Conservation (phyloP, 2,888 invertebrate genomes). For the Phengaris alcon region DNA sequence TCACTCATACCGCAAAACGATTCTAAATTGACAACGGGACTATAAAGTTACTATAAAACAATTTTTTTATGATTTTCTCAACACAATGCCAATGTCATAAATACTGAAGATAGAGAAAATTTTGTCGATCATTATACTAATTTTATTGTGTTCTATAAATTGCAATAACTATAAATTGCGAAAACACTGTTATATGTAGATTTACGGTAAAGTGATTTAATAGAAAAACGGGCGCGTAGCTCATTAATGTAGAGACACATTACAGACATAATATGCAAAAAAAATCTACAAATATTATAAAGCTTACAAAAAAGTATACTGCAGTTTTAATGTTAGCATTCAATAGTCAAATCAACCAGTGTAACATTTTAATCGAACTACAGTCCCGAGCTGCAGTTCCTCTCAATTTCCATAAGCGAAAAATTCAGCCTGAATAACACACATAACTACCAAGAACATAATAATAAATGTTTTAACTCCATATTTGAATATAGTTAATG, state of each 20-base stretch:
- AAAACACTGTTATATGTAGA: conserved; percentile 19
- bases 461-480: too few species aligned
- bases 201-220: background rate
- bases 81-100: conserved; percentile 9
- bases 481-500: too few species aligned
- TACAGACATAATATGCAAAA: background rate
- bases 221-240: background rate
- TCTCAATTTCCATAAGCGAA: too few species aligned
- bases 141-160: conserved; percentile 13
- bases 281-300: background rate
- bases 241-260: background rate
- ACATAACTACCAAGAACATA: too few species aligned
- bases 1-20: background rate
- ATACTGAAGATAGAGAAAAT: background rate
- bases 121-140: background rate
- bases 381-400: too few species aligned
- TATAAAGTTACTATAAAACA: background rate
- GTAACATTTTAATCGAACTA: too few species aligned
- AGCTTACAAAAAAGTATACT: too few species aligned
- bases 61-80: conserved; percentile 7
- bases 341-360: too few species aligned
- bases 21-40: background rate
- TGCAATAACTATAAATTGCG: conserved; percentile 13
- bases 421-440: too few species aligned
- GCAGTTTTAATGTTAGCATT: too few species aligned